phyloP scores from a whole-genome alignment of 1,140 invertebrate species.

The Choristoneura fumiferana region DNA sequence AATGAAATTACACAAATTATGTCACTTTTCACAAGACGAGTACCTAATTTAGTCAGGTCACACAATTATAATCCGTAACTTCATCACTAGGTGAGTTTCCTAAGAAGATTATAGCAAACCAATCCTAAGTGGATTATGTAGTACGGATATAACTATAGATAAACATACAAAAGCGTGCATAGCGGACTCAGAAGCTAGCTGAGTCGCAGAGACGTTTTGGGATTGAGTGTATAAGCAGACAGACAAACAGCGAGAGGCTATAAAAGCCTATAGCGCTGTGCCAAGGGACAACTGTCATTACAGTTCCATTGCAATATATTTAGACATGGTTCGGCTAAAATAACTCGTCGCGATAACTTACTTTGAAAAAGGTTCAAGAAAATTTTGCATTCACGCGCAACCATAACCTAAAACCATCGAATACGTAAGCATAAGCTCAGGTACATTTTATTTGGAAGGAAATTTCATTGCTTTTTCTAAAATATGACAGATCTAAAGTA shows the following conservation, averaged over 20 bases:
- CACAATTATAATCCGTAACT: neutral
- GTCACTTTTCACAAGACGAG: too few relatives aligned
- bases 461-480: too few relatives aligned
- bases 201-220: slow-evolving; percentile 66
- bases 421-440: too few relatives aligned
- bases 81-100: neutral
- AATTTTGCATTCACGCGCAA: too few relatives aligned
- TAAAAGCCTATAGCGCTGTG: slow-evolving; percentile 28
- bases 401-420: too few relatives aligned
- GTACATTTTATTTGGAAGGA: too few relatives aligned
- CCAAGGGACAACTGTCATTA: slow-evolving; percentile 18
- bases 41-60: neutral
- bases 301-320: neutral
- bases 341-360: too few relatives aligned
- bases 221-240: slow-evolving; percentile 21
- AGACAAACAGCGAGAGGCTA: slow-evolving; percentile 28
- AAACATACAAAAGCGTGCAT: slow-evolving; percentile 54
- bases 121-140: slow-evolving; percentile 2
- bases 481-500: too few relatives aligned
- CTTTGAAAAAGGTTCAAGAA: too few relatives aligned
- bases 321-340: neutral
- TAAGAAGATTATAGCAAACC: slow-evolving; percentile 2
- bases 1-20: slow-evolving; percentile 16
- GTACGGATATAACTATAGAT: neutral
- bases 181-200: slow-evolving; percentile 62